Evolutionary conservation across 2,888 invertebrate genomes (phyloP).

Genomic region (Conus canariensis): DNA sequence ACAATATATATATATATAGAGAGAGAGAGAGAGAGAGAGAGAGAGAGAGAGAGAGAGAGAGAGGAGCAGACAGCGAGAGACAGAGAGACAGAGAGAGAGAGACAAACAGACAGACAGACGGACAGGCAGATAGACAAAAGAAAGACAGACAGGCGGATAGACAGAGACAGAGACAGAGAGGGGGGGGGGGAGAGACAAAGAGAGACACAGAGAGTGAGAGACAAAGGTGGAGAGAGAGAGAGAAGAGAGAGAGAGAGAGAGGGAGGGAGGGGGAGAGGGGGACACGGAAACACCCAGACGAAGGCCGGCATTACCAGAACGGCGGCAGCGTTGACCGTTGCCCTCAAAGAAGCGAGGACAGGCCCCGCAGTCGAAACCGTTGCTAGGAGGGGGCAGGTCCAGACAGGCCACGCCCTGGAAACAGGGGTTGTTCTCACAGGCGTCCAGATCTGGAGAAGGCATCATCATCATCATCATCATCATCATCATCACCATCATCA

Average conservation of each 20-base stretch:
- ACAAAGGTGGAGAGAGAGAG: background rate
- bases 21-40: background rate
- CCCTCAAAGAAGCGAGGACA: slow-evolving; percentile 57
- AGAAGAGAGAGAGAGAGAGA: background rate
- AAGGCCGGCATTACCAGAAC: slow-evolving; percentile 45
- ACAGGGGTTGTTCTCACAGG: slow-evolving; percentile 56
- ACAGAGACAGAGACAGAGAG: slow-evolving; percentile 2
- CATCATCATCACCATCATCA: too few species aligned
- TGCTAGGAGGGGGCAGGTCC: slow-evolving; percentile 55
- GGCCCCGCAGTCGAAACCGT: slow-evolving; percentile 56
- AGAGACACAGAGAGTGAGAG: background rate
- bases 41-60: background rate
- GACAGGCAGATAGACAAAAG: background rate
- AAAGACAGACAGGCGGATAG: background rate
- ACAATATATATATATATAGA: too few species aligned
- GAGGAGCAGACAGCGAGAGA: background rate
- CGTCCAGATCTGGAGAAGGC: slow-evolving; percentile 46
- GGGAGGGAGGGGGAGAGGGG: background rate
- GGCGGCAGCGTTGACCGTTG: slow-evolving; percentile 52
- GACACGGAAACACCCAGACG: background rate
- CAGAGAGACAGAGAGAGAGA: background rate
- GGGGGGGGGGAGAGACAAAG: background rate
- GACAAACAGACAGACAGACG: background rate
- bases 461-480: background rate
- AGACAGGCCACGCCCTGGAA: slow-evolving; percentile 55